Evolutionary conservation across 2,113 vertebrate species (phyloP).

Genomic region (Bos taurus): ARS-UCD2.0 NC_037356.1:34230501-34231000

Average conservation of each 20-base stretch:
- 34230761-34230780: neutral
- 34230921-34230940: neutral
- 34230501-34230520: neutral
- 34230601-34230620: neutral
- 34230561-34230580: neutral
- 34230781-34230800: neutral
- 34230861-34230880: neutral
- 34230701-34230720: neutral
- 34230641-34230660: neutral
- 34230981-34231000: neutral
- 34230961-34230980: rapidly evolving
- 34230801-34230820: neutral
- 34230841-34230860: neutral
- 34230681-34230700: neutral
- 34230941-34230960: neutral
- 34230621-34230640: neutral
- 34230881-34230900: neutral
- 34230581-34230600: neutral
- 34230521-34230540: neutral
- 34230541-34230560: neutral
- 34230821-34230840: neutral
- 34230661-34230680: neutral
- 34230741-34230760: neutral
- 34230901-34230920: neutral
- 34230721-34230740: neutral